phyloP scores from a whole-genome alignment of 2,113 vertebrate genomes.

The Indicator indicator region DNA sequence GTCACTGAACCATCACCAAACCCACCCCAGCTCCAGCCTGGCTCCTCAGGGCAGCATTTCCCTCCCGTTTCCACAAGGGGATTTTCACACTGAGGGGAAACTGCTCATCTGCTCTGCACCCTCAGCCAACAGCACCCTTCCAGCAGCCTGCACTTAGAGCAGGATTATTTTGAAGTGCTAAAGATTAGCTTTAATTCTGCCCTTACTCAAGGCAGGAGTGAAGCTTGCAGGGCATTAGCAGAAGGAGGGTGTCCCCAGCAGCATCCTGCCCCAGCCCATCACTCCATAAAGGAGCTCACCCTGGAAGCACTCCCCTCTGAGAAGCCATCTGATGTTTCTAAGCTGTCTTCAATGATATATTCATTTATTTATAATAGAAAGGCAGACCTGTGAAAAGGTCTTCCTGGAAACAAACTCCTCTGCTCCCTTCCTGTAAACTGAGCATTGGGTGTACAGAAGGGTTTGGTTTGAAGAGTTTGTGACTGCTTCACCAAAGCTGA shows the following conservation, averaged over 20 bases:
- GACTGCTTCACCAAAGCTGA: not conserved
- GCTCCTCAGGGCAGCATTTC: not conserved
- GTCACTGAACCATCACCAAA: not conserved
- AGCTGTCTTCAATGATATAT: not conserved
- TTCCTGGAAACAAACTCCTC: not conserved
- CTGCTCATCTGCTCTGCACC: not conserved
- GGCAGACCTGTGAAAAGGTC: not conserved
- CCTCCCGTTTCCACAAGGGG: not conserved
- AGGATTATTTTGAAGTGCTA: not conserved
- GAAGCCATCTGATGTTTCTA: not conserved
- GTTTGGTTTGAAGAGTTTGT: not conserved
- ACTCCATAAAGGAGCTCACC: not conserved
- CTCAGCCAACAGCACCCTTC: not conserved
- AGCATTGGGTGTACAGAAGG: not conserved
- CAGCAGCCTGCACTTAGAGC: not conserved
- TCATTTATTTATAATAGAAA: not conserved
- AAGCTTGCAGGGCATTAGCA: not conserved
- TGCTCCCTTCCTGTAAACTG: not conserved
- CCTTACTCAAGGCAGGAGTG: not conserved
- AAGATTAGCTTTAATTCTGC: not conserved
- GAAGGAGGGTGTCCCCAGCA: not conserved
- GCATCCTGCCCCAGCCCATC: not conserved
- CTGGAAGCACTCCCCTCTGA: fast-evolving
- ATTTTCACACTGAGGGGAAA: not conserved
- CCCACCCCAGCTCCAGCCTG: not conserved